Percentiles rank a stretch among this genome's conserved stretches.
These are phyloP conservation scores for Leptinotarsa peninsularis DNA, from an alignment of 2,888 invertebrate species.

Conservation along the genomic window DNA sequence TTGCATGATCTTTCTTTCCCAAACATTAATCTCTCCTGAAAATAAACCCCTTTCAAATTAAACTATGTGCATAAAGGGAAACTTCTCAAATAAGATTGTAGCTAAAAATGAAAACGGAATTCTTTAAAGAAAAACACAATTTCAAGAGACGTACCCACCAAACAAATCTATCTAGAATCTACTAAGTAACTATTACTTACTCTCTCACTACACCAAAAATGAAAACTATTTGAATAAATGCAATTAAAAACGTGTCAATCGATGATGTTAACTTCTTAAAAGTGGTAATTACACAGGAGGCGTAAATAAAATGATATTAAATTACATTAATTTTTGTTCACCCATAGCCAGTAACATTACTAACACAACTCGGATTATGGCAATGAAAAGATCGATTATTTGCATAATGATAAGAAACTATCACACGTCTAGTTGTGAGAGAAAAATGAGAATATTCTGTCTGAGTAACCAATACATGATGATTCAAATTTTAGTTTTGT, in stretches of 20 bases:
- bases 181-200: neutral
- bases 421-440: too few species aligned
- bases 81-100: too few species aligned
- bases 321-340: neutral
- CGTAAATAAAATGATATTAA: conserved; percentile 1
- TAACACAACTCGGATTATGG: neutral
- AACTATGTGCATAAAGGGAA: too few species aligned
- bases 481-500: too few species aligned
- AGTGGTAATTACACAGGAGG: neutral
- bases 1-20: too few species aligned
- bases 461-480: too few species aligned
- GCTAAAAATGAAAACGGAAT: neutral
- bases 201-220: neutral
- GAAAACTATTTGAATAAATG: neutral
- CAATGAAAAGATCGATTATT: conserved; percentile 8
- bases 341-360: neutral
- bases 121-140: neutral
- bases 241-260: too few species aligned
- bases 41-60: too few species aligned
- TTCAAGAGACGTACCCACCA: neutral
- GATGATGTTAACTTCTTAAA: neutral
- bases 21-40: too few species aligned
- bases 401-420: neutral
- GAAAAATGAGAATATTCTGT: too few species aligned
- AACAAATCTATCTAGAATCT: neutral